phyloP scores from a whole-genome alignment of 2,797 vertebrate genomes.

The Orientallactaga sibirica region DNA sequence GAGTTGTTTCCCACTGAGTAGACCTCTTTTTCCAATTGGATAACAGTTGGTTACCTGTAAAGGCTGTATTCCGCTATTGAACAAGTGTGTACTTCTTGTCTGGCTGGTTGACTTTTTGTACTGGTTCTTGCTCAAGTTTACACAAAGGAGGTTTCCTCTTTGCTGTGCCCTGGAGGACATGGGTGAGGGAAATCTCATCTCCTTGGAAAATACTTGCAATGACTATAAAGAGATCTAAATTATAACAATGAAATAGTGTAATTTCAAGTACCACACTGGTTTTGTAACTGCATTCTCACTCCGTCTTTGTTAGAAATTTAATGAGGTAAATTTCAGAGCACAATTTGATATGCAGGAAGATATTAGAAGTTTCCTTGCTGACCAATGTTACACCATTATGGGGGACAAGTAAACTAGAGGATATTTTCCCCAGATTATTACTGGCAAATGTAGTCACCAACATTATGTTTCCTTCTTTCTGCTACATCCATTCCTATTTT shows the following conservation, averaged over 20 bases:
- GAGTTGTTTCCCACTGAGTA: no score
- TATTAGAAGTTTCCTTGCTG: slow-evolving; percentile 46
- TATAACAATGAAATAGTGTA: slow-evolving; percentile 61
- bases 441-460: not conserved
- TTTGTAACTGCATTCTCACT: slow-evolving; percentile 35
- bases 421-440: slow-evolving; percentile 16
- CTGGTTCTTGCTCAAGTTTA: not conserved
- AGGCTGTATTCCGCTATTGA: no score
- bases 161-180: not conserved
- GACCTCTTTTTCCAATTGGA: no score
- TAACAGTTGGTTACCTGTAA: no score
- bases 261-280: slow-evolving; percentile 37
- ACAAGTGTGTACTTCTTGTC: no score
- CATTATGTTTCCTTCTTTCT: not conserved
- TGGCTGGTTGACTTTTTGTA: no score
- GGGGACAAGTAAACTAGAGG: slow-evolving; percentile 15
- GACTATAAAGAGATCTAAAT: not conserved
- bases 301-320: slow-evolving; percentile 67
- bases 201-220: slow-evolving; percentile 31
- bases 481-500: not conserved
- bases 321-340: slow-evolving; percentile 62
- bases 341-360: slow-evolving; percentile 56
- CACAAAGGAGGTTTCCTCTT: not conserved
- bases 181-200: slow-evolving; percentile 19
- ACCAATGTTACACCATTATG: slow-evolving; percentile 40